Percentiles rank a stretch among this genome's conserved stretches.
These are phyloP conservation scores for Trilocha varians DNA, from an alignment of 2,888 invertebrate genomes.

Conservation along the genomic window DNA sequence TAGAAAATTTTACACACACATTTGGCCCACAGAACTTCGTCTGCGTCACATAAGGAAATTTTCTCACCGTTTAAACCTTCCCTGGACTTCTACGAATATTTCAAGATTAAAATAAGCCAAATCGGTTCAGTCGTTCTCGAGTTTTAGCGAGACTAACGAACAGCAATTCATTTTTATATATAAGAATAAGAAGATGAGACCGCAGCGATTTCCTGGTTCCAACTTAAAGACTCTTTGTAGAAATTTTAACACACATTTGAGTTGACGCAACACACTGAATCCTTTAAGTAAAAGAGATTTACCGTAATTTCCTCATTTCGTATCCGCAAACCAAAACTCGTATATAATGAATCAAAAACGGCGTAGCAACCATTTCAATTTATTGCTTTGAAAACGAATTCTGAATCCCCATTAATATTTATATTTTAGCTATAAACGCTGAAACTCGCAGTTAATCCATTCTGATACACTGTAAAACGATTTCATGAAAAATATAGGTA, in stretches of 20 bases:
- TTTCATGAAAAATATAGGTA: neutral
- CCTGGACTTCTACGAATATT: too few relatives aligned
- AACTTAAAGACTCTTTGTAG: too few relatives aligned
- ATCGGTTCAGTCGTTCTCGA: too few relatives aligned
- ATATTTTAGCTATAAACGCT: neutral
- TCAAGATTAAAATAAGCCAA: too few relatives aligned
- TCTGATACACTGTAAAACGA: neutral
- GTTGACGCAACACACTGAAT: neutral
- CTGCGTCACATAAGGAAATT: too few relatives aligned
- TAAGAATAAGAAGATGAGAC: too few relatives aligned
- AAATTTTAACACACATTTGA: neutral
- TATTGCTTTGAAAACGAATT: neutral
- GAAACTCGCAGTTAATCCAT: neutral
- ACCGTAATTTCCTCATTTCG: neutral
- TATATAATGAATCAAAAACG: constrained; percentile 1
- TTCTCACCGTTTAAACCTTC: too few relatives aligned
- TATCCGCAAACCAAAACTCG: neutral
- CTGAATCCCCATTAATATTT: neutral
- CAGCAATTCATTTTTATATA: too few relatives aligned
- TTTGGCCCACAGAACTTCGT: too few relatives aligned
- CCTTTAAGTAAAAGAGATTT: neutral
- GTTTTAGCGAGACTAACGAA: too few relatives aligned
- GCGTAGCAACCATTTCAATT: constrained; percentile 4
- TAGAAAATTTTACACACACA: too few relatives aligned
- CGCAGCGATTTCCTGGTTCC: too few relatives aligned